Percentiles rank a stretch among this genome's conserved stretches.
These are phyloP conservation scores for Ectropis crepuscularia DNA, from an alignment of 2,888 invertebrate species.

Conservation along the genomic window DNA sequence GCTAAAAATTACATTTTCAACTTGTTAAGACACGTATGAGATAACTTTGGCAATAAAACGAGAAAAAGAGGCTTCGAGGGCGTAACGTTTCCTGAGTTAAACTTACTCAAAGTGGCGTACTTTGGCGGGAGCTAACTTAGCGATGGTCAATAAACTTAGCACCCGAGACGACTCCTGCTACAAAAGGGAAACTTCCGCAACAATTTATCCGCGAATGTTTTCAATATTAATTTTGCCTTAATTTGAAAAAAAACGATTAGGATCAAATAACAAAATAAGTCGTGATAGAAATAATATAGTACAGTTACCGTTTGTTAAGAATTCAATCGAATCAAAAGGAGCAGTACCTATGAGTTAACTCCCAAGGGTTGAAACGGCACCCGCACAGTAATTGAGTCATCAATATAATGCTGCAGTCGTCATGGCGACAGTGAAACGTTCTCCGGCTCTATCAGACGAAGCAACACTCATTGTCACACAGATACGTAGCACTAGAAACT, in stretches of 20 bases:
- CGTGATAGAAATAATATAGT: conserved; percentile 33
- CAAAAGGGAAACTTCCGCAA: conserved; percentile 63
- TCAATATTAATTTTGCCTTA: conserved; percentile 53
- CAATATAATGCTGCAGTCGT: conserved; percentile 59
- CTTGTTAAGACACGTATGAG: conserved; percentile 73
- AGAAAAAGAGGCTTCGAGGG: conserved; percentile 69
- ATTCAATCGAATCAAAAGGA: conserved; percentile 60
- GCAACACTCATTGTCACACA: conserved; percentile 40
- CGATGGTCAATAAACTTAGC: conserved; percentile 77
- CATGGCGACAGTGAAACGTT: conserved; percentile 41
- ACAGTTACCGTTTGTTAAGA: conserved; percentile 61
- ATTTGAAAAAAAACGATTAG: conserved; percentile 37
- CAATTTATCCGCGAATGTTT: conserved; percentile 64
- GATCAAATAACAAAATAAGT: conserved; percentile 5
- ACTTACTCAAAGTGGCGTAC: conserved; percentile 75
- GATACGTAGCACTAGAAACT: conserved; percentile 29
- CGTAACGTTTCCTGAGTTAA: conserved; percentile 74
- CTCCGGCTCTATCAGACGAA: conserved; percentile 47
- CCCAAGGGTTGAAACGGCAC: conserved; percentile 48
- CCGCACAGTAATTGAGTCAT: conserved; percentile 64
- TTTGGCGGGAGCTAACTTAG: conserved; percentile 66
- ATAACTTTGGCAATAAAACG: conserved; percentile 79
- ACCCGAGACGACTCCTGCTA: conserved; percentile 60
- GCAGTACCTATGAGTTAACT: conserved; percentile 56
- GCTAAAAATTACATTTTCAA: conserved; percentile 61